These are phyloP conservation scores for Delia radicum DNA, from an alignment of 1,140 invertebrate genomes.

Conservation along the genomic window DNA sequence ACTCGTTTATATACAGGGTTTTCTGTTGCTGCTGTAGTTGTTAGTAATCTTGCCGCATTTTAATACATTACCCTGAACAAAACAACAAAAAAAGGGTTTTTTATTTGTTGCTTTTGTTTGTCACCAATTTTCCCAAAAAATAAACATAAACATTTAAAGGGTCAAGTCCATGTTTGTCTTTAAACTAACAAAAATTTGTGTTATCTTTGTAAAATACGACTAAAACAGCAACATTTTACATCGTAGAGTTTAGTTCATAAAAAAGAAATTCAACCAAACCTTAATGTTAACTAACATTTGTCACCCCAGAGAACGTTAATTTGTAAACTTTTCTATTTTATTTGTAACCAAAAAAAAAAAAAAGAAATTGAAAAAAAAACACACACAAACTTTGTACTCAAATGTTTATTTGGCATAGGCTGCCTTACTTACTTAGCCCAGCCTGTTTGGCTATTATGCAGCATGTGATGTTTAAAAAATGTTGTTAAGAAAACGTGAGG, in stretches of 20 bases:
- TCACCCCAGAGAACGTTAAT: constrained; percentile 11
- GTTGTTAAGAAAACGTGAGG: neutral
- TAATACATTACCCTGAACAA: neutral
- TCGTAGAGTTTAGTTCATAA: neutral
- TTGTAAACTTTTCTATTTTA: constrained; percentile 21
- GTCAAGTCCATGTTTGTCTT: neutral
- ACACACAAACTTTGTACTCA: neutral
- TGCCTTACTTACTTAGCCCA: neutral
- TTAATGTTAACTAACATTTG: constrained; percentile 13
- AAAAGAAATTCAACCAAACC: neutral
- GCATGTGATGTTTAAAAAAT: neutral
- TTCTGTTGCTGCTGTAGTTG: neutral
- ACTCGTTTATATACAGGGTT: no score
- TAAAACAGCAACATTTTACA: no score
- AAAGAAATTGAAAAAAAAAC: neutral
- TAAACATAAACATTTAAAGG: neutral
- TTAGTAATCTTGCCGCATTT: neutral
- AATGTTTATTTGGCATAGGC: neutral
- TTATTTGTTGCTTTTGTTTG: neutral
- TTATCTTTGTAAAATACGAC: neutral
- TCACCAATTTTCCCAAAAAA: neutral
- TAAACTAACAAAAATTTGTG: neutral
- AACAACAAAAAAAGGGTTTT: neutral
- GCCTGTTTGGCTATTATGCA: neutral
- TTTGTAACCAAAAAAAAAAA: neutral